phyloP scores from a whole-genome alignment of 2,888 invertebrate species.

The Fissipunctia ypsillon region DNA sequence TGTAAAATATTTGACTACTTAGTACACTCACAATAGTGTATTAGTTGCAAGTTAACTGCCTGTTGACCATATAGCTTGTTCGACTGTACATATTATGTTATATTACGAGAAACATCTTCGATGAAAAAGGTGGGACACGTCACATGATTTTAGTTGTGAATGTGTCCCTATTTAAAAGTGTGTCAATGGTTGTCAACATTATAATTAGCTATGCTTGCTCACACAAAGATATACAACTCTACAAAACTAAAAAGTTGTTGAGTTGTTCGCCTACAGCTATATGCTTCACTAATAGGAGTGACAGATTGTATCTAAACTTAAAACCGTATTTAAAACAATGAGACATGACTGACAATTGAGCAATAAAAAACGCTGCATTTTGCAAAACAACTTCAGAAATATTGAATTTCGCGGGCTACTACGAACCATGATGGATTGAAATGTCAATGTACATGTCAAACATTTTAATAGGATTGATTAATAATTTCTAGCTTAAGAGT shows the following conservation, averaged over 20 bases:
- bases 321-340: not conserved
- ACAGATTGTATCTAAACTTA: not conserved
- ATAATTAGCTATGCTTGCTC: not conserved
- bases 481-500: not conserved
- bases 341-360: not conserved
- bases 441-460: conserved; percentile 1
- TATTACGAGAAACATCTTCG: too few species aligned
- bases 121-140: too few species aligned
- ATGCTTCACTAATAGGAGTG: not conserved
- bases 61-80: not conserved
- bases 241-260: not conserved
- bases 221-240: not conserved
- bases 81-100: not conserved
- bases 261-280: not conserved
- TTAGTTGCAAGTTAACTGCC: not conserved
- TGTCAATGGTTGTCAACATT: not conserved
- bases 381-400: not conserved
- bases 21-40: not conserved
- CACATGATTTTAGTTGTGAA: not conserved
- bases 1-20: too few species aligned
- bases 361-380: not conserved
- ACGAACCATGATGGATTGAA: too few species aligned
- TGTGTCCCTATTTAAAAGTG: not conserved
- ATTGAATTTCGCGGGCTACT: not conserved
- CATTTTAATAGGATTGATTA: too few species aligned